Percentiles rank a stretch among this genome's conserved stretches.
Conservation (phyloP, 2,797 vertebrate genomes). For the Discoglossus pictus region DNA sequence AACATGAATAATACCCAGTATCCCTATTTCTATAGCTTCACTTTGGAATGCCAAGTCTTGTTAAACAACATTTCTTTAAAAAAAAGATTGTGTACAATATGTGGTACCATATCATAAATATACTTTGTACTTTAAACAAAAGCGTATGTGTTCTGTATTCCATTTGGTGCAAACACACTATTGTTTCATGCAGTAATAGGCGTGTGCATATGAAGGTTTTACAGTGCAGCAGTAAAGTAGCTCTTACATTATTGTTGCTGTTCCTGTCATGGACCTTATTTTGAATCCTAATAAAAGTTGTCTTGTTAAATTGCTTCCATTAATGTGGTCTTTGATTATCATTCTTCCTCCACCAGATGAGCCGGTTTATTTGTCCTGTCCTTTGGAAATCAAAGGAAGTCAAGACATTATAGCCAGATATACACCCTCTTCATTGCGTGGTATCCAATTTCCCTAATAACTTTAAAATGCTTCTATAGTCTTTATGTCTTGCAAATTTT, state of each 20-base stretch:
- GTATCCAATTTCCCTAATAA: constrained; percentile 42
- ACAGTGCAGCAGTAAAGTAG: neutral
- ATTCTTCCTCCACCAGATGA: constrained; percentile 26
- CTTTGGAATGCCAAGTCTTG: no score
- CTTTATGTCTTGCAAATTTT: constrained; percentile 36
- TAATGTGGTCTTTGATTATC: constrained; percentile 24
- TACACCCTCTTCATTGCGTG: constrained; percentile 18
- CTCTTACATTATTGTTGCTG: constrained; percentile 4
- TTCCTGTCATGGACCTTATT: constrained; percentile 11
- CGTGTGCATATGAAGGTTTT: neutral
- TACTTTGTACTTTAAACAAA: no score
- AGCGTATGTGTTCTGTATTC: no score
- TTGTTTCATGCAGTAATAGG: no score
- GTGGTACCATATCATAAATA: no score
- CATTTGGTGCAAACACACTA: no score
- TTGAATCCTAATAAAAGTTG: constrained; percentile 22
- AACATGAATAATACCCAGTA: no score
- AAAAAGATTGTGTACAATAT: no score
- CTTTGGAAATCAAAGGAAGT: constrained; percentile 34
- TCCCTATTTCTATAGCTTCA: no score
- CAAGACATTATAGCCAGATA: constrained; percentile 17
- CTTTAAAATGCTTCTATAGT: constrained; percentile 23
- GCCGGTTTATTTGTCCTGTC: constrained; percentile 19
- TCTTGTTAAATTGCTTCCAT: constrained; percentile 29
- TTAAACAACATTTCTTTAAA: no score